These are phyloP conservation scores for Lepisosteus oculatus DNA, from an alignment of 2,113 vertebrate genomes.

Conservation along the genomic window DNA sequence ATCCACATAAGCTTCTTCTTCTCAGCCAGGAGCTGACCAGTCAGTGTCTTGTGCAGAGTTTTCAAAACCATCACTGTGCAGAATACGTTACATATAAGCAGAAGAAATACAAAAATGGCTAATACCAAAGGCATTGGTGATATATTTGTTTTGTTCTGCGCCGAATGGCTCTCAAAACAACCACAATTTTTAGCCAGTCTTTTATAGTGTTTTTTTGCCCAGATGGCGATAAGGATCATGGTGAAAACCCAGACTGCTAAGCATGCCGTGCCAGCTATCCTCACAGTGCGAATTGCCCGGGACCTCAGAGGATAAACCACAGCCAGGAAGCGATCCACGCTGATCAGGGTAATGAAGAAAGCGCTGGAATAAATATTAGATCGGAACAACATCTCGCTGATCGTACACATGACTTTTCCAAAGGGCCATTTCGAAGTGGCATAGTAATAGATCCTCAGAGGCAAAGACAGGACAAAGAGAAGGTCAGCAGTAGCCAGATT, in stretches of 20 bases:
- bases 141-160: too few species aligned
- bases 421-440: slow-evolving; percentile 34
- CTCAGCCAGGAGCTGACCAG: too few species aligned
- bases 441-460: slow-evolving; percentile 46
- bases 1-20: too few species aligned
- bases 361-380: slow-evolving; percentile 52
- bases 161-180: too few species aligned
- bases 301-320: slow-evolving; percentile 55
- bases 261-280: slow-evolving; percentile 35
- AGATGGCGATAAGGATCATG: slow-evolving; percentile 31
- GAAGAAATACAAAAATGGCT: too few species aligned
- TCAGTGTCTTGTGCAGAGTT: too few species aligned
- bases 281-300: slow-evolving; percentile 29
- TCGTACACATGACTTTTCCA: slow-evolving; percentile 24
- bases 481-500: slow-evolving; percentile 53
- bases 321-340: slow-evolving; percentile 54
- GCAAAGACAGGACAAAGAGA: slow-evolving; percentile 46
- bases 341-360: slow-evolving; percentile 61
- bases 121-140: too few species aligned
- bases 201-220: neutral
- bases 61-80: too few species aligned
- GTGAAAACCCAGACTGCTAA: slow-evolving; percentile 36
- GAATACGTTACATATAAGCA: too few species aligned
- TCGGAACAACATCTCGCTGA: slow-evolving; percentile 41
- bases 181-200: too few species aligned